Percentiles rank a stretch among this genome's conserved stretches.
Evolutionary conservation across 2,797 vertebrate species (phyloP).

Genomic region (Melanotaenia nigrans): DNA sequence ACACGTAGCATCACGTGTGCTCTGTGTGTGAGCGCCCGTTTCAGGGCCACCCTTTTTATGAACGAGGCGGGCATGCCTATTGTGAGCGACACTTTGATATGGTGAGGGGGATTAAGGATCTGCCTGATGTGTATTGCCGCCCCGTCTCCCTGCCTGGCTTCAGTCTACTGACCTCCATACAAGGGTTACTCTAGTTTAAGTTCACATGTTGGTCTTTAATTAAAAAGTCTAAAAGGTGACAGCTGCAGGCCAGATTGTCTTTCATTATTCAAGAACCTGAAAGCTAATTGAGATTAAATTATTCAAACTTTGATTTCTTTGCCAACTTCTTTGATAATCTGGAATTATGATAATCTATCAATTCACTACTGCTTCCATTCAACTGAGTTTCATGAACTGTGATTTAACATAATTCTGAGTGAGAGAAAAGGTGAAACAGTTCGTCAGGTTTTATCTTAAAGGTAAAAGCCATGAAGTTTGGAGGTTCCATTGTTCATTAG

Average conservation of each 20-base stretch:
- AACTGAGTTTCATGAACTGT: not conserved
- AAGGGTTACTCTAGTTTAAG: constrained; percentile 18
- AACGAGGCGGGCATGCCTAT: constrained; percentile 79
- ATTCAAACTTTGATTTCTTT: not conserved
- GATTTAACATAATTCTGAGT: not conserved
- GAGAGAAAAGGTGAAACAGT: not conserved
- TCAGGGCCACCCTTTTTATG: constrained; percentile 80
- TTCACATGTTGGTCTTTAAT: not conserved
- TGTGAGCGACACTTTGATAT: constrained; percentile 84
- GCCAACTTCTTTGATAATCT: not conserved
- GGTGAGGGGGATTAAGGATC: constrained; percentile 66
- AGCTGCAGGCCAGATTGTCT: not conserved
- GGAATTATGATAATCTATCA: not conserved
- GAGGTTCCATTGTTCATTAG: not conserved
- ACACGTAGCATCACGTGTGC: constrained; percentile 87
- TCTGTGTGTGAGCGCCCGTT: constrained; percentile 80
- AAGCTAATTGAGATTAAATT: too few relatives aligned
- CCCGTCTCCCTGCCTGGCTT: constrained; percentile 32
- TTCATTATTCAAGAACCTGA: too few relatives aligned
- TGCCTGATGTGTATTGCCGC: constrained; percentile 42
- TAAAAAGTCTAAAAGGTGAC: not conserved
- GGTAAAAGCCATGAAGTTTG: not conserved
- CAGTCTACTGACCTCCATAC: constrained; percentile 17
- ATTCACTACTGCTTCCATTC: not conserved
- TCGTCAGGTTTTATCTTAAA: not conserved